Base-by-base conservation (phyloP, 2,797 vertebrate genomes). In the Gambelia wislizenii region DNA sequence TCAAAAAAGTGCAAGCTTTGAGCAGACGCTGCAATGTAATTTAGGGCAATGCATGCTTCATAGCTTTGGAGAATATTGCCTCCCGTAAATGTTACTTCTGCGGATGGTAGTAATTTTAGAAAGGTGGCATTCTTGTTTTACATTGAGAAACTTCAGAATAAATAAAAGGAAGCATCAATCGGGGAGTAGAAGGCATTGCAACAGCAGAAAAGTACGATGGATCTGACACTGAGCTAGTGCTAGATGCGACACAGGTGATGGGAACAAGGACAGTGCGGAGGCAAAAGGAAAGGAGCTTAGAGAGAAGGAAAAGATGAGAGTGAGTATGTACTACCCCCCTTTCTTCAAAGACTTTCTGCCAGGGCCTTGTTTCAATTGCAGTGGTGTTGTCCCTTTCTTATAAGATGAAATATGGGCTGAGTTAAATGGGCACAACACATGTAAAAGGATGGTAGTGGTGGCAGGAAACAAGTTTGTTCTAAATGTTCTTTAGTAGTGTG, bases 41-140 rank as follows among this genome's bases (percentile, higher is more conserved):
- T 97, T 97, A 96, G 96, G 96, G 93, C 96, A 96, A 95, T 94
- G 95, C 96, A 96, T 95, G 96, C 96, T 97, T 97, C 94, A 95
- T 92, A 95, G 96, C 95, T 95, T 96, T 93, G 95, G 92, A 96
- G 96, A 96, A 97, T 97, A 97, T 97, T 96, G 96, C 94, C 93
- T 97, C 92, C 89, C 86, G 75, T 94, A 97, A 96, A 97, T 96
- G 96, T 95, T 94, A 91, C 95, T 93, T 95, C 42, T 69, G 95
- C 92, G 96, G 95, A 94, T 93, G 95, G 95, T 89, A 95, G 95
- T 95, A 87, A 97, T 97, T 97, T 96, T 91, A 94, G 94, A 84
- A 95, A 96, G 96, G 96, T 95, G 95, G 92, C 94, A 83, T 95
- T 96, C 95, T 97, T 96, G 95, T 91, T 96, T 97, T 95, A 95